Evolutionary conservation across 2,888 invertebrate species (phyloP).

Genomic region (Lycophotia porphyrea): DNA sequence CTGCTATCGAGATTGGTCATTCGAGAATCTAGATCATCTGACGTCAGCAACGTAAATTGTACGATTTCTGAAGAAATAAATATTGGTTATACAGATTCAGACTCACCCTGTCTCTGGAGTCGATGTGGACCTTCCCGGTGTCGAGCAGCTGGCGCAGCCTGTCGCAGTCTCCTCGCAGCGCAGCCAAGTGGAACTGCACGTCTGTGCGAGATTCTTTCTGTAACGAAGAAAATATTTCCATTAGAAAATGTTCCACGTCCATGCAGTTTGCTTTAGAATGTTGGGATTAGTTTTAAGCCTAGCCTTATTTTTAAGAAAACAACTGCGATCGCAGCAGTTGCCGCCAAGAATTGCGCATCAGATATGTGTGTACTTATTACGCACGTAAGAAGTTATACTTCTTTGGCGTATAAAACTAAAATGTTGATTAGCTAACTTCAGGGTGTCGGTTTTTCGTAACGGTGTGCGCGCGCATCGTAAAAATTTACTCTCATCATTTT

Average conservation of each 20-base stretch:
- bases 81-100: background rate
- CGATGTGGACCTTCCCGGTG: slow-evolving; percentile 98
- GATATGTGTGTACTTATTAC: no score
- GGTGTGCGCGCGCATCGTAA: no score
- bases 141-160: slow-evolving; percentile 95
- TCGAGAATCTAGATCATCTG: no score
- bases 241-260: background rate
- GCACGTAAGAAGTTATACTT: no score
- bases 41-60: background rate
- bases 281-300: background rate
- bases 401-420: no score
- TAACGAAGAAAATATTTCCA: slow-evolving; percentile 23
- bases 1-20: background rate
- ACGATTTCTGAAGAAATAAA: background rate
- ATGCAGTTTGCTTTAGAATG: background rate
- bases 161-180: slow-evolving; percentile 95
- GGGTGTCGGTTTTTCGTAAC: no score
- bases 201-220: slow-evolving; percentile 98
- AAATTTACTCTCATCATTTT: no score
- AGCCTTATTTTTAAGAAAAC: background rate
- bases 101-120: slow-evolving; percentile 97
- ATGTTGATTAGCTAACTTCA: no score
- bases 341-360: background rate
- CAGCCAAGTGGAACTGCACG: slow-evolving; percentile 97
- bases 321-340: background rate